Evolutionary conservation across 1,140 invertebrate species (phyloP).

Genomic region (Arctopsyche grandis): DNA sequence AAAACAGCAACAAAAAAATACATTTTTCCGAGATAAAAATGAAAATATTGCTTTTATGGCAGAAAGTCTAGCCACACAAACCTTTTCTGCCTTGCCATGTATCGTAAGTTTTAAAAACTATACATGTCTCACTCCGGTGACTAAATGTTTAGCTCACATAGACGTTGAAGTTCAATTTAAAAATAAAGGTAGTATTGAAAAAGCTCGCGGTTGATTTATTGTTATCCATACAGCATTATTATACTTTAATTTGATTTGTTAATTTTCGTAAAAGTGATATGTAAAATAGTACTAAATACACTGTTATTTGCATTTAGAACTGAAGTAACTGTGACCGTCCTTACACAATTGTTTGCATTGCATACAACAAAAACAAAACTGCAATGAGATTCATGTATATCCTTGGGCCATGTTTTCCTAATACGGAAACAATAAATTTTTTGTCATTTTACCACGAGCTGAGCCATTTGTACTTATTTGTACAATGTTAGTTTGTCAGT

Average conservation of each 20-base stretch:
- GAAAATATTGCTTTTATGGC: conserved; percentile 32
- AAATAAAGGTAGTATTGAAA: conserved; percentile 7
- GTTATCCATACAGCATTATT: conserved; percentile 4
- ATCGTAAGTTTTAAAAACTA: conserved; percentile 46
- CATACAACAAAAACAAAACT: conserved; percentile 41
- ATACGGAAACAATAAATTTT: conserved; percentile 17
- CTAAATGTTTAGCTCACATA: conserved; percentile 26
- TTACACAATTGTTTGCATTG: conserved; percentile 69
- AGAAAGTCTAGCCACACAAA: conserved; percentile 30
- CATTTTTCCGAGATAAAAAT: conserved; percentile 23
- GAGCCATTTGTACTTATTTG: conserved; percentile 5
- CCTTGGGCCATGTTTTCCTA: conserved; percentile 12
- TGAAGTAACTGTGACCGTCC: conserved; percentile 60
- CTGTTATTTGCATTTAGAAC: background rate
- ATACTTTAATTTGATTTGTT: no score
- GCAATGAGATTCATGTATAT: conserved; percentile 35
- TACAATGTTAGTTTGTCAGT: conserved; percentile 35
- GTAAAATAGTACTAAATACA: background rate
- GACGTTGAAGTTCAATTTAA: background rate
- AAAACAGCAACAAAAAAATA: background rate
- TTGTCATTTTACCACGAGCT: conserved; percentile 33
- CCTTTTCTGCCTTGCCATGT: conserved; percentile 52
- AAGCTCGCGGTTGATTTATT: conserved; percentile 34
- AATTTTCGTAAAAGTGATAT: background rate
- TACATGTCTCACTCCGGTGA: conserved; percentile 51